Conservation (phyloP, 1,140 invertebrate genomes). For the Calephelis virginiensis region DNA sequence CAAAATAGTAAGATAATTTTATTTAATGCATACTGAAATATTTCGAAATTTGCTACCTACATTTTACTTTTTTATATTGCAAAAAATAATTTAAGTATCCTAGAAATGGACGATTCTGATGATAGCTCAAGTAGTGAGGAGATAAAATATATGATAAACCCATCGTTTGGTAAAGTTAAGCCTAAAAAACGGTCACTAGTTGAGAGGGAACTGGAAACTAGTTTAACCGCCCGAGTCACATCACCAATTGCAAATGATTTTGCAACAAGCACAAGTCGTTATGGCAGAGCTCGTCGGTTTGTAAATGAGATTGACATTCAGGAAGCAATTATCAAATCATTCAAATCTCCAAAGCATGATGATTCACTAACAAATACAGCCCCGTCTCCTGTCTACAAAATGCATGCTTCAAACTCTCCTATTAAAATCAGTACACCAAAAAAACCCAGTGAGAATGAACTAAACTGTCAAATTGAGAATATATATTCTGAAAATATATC, state of each 20-base stretch:
- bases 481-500: constrained; percentile 64
- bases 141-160: constrained; percentile 35
- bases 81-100: neutral
- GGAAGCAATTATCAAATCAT: constrained; percentile 36
- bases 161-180: constrained; percentile 41
- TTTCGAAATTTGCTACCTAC: constrained; percentile 27
- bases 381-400: constrained; percentile 60
- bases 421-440: constrained; percentile 43
- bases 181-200: constrained; percentile 62
- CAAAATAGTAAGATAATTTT: constrained; percentile 27
- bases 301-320: constrained; percentile 51
- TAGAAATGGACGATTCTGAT: constrained; percentile 63
- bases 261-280: constrained; percentile 60
- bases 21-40: constrained; percentile 23
- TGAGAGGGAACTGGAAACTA: constrained; percentile 66
- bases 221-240: constrained; percentile 56
- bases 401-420: constrained; percentile 66
- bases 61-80: constrained; percentile 6
- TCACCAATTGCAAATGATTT: constrained; percentile 49
- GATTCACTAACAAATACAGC: constrained; percentile 41
- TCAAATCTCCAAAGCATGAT: constrained; percentile 41
- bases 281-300: constrained; percentile 63
- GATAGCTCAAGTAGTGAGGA: constrained; percentile 57
- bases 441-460: constrained; percentile 26
- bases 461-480: constrained; percentile 62